Percentiles rank a stretch among this genome's conserved stretches.
Conservation (phyloP, 2,797 vertebrate genomes). For the Urosaurus nigricauda region DNA sequence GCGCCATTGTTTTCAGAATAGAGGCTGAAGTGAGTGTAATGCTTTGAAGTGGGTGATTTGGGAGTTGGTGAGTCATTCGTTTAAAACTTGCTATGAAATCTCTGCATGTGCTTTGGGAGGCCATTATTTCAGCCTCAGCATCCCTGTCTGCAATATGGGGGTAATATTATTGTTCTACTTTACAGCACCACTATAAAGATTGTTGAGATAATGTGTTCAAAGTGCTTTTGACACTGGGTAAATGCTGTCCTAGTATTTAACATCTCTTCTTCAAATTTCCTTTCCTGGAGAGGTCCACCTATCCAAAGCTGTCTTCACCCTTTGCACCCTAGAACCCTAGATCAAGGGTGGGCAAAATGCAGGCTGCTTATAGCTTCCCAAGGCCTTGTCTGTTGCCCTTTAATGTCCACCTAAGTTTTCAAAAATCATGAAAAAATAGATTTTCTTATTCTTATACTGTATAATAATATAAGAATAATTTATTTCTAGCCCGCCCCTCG, state of each 20-base stretch:
- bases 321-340: not conserved
- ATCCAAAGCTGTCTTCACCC: not conserved
- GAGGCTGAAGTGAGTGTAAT: not conserved
- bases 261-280: not conserved
- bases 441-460: no score
- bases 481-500: no score
- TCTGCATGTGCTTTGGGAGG: not conserved
- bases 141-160: no score
- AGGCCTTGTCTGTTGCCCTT: no score
- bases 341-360: no score
- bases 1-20: not conserved
- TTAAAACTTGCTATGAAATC: not conserved
- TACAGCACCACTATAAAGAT: no score
- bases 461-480: no score
- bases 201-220: not conserved
- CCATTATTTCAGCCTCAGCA: not conserved
- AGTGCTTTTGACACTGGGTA: not conserved
- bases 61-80: not conserved
- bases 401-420: no score
- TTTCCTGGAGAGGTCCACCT: not conserved
- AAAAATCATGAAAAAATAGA: no score
- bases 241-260: not conserved
- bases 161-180: no score
- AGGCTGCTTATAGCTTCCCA: no score
- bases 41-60: not conserved